Evolutionary conservation across 2,888 invertebrate species (phyloP).

Genomic region (Cremastinae sp.): DNA sequence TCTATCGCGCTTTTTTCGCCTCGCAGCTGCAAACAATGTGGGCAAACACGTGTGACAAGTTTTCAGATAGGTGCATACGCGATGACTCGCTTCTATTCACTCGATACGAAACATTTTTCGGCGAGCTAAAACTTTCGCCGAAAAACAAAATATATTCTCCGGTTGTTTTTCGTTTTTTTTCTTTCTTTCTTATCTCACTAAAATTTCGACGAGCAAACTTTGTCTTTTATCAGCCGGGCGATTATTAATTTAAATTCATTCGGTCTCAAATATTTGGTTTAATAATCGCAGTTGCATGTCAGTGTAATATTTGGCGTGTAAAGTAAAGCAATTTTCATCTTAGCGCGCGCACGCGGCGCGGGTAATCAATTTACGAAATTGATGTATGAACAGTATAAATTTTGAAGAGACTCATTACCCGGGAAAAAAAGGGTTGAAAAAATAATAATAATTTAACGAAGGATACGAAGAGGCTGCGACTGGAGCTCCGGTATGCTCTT

Average conservation of each 20-base stretch:
- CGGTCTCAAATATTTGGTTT: too few species aligned
- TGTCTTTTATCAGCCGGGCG: too few species aligned
- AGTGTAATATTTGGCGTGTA: background rate
- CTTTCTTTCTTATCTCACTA: too few species aligned
- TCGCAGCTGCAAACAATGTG: conserved; percentile 46
- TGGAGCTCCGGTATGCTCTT: conserved; percentile 13
- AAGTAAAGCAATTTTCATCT: background rate
- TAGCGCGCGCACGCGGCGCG: background rate
- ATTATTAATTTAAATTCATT: too few species aligned
- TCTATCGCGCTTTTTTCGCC: conserved; percentile 32
- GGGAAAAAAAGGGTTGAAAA: background rate
- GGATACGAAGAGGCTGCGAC: background rate
- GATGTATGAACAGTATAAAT: background rate
- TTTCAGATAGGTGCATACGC: conserved; percentile 11
- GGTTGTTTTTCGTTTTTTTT: too few species aligned
- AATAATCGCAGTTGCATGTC: conserved; percentile 5
- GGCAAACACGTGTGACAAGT: conserved; percentile 44
- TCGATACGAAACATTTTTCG: too few species aligned
- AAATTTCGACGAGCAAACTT: too few species aligned
- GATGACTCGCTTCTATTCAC: too few species aligned
- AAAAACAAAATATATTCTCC: too few species aligned
- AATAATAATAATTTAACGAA: conserved; percentile 5
- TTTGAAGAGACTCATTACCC: background rate
- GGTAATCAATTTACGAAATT: background rate
- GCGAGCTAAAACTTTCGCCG: too few species aligned